A percentile compares a stretch with the other conserved stretches of the same genome.
phyloP scores from a whole-genome alignment of 2,113 vertebrate genomes.

The Carettochelys insculpta region DNA sequence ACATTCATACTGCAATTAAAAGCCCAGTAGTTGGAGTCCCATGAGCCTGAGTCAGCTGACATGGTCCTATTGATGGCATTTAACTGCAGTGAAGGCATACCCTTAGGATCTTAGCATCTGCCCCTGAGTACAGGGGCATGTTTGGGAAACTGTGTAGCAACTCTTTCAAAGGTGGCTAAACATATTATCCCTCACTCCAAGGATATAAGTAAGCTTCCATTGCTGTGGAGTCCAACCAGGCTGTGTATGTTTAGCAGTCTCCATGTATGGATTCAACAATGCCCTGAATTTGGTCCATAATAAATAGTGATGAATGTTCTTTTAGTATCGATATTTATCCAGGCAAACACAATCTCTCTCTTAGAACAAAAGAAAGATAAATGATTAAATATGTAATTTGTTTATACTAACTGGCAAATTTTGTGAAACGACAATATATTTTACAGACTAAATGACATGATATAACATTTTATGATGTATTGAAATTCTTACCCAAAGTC shows the following conservation, averaged over 20 bases:
- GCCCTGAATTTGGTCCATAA: conserved; percentile 39
- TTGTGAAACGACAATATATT: conserved; percentile 8
- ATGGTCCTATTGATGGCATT: fast-evolving
- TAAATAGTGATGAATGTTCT: not conserved
- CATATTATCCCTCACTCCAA: not conserved
- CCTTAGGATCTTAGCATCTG: not conserved
- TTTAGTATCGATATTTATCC: conserved; percentile 17
- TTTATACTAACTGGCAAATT: conserved; percentile 49
- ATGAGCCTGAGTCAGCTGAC: not conserved
- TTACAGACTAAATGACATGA: conserved; percentile 28
- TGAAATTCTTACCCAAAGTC: conserved; percentile 30
- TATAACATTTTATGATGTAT: conserved; percentile 20
- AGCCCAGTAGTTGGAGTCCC: not conserved
- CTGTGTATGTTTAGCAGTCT: conserved; percentile 17
- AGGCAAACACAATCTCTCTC: not conserved
- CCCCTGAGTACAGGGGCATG: not conserved
- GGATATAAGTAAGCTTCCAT: conserved; percentile 34
- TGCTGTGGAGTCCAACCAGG: conserved; percentile 24
- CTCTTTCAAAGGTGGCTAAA: conserved; percentile 43
- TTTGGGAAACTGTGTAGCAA: conserved; percentile 55
- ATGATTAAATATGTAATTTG: conserved; percentile 19
- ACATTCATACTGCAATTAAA: not conserved
- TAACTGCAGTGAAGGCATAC: not conserved
- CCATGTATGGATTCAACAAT: not conserved
- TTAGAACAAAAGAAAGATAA: conserved; percentile 10